Evolutionary conservation across 2,113 vertebrate species (phyloP), one percentile per base, ranked within the genome.

Genomic region (Thomomys bottae): DNA sequence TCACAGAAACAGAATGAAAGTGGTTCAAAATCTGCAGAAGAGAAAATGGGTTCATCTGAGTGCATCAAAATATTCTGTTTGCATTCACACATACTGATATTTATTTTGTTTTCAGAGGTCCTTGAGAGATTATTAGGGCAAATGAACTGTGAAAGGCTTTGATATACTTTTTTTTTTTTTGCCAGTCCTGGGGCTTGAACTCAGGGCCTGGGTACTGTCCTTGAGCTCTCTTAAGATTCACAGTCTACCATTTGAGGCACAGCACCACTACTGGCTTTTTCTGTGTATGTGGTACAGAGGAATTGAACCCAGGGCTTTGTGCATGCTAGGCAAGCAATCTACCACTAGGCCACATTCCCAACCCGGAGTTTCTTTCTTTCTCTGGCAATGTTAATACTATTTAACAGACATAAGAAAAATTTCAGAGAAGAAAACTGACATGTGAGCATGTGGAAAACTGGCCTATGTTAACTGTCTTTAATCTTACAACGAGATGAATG

Each of bases 61-160:
- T 54, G 2, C 40, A n/a, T 79, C 24, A 23, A 42, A 64, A 78
- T 8, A 30, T 57, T 75, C 17, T 66, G 23, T 49, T 70, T 72
- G 34, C 42, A 75, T 84, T 30, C 79, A 72, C n/a, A 77, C 4
- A 23, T n/a, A 34, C 11, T 30, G 36, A 49, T 71, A 38, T 77
- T 54, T 67, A 64, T 71, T 91, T 59, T 89, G 61, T 36, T 80
- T 84, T 71, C 36, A 82, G 61, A 76, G 67, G 10, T 54, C 72
- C 63, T 0, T 40, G 36, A 18, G 28, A 42, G 34, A 17, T 70
- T 30, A 5, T 57, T 26, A 70, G 71, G 36, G 40, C 57, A 92
- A 61, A 32, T 32, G 28, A 36, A 71, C 36, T 70, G 49, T 57
- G 28, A 61, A 78, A 76, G 75, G 23, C 77, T 72, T 49, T 8